Percentiles rank a stretch among this genome's conserved stretches.
Conservation (phyloP, 2,888 invertebrate genomes). For the Helleia helle region DNA sequence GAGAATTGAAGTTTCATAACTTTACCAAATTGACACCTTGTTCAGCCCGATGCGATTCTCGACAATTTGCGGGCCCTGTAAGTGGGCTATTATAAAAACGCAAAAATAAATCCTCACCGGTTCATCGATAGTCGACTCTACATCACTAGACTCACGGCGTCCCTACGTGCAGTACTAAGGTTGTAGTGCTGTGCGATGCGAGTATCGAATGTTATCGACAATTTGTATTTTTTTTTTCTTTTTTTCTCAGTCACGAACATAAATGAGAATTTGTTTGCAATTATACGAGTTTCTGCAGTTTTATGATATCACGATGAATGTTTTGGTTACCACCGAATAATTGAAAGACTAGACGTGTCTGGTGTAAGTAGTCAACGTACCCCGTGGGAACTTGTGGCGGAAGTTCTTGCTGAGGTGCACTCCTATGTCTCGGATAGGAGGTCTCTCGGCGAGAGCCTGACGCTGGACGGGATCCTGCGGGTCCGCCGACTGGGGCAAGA, state of each 20-base stretch:
- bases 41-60: constrained; percentile 61
- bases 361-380: no score
- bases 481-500: no score
- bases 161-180: constrained; percentile 17
- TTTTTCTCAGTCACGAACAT: constrained; percentile 71
- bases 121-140: constrained; percentile 23
- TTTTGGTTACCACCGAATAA: no score
- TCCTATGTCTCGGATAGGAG: no score
- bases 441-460: no score
- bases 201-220: constrained; percentile 64
- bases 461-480: no score
- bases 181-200: constrained; percentile 37
- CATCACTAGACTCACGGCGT: constrained; percentile 18
- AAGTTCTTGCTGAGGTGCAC: no score
- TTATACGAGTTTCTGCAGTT: constrained; percentile 63
- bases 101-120: constrained; percentile 27
- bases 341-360: no score
- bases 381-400: no score
- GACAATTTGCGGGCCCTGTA: constrained; percentile 65
- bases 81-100: constrained; percentile 65
- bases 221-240: constrained; percentile 57
- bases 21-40: constrained; percentile 72
- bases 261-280: constrained; percentile 73
- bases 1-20: constrained; percentile 68
- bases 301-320: constrained; percentile 29